Percentiles rank a stretch among this genome's conserved stretches.
These are phyloP conservation scores for Ceramica pisi DNA, from an alignment of 2,888 invertebrate genomes.

Conservation along the genomic window DNA sequence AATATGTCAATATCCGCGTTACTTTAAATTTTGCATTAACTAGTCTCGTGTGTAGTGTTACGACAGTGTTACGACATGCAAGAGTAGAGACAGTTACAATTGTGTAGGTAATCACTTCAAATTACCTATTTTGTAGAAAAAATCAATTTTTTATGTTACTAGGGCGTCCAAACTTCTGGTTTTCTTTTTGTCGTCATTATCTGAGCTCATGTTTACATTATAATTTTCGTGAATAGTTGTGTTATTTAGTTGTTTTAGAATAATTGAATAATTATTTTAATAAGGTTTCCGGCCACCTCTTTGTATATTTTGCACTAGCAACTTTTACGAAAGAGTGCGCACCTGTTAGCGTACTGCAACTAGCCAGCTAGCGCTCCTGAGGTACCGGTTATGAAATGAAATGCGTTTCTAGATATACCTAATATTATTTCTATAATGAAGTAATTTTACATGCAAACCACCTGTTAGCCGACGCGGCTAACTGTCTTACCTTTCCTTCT, in stretches of 20 bases:
- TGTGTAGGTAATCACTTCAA: conserved; percentile 29
- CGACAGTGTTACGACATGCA: conserved; percentile 26
- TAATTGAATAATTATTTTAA: conserved; percentile 10
- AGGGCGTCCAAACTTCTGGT: conserved; percentile 22
- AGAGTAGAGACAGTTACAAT: conserved; percentile 23
- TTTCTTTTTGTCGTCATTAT: conserved; percentile 32
- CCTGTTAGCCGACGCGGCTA: neutral
- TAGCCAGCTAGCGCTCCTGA: neutral
- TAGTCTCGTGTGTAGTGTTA: conserved; percentile 10
- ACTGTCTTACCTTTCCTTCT: neutral
- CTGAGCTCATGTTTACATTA: conserved; percentile 2
- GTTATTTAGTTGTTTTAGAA: conserved; percentile 11
- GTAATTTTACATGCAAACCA: neutral
- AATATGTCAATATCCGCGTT: neutral
- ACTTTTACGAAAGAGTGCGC: neutral
- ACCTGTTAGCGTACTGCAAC: neutral
- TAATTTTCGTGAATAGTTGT: no score
- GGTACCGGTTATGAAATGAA: conserved; percentile 8
- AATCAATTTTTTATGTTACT: conserved; percentile 15
- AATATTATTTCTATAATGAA: neutral
- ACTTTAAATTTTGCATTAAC: conserved; percentile 7
- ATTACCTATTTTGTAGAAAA: conserved; percentile 46
- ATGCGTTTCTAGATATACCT: neutral
- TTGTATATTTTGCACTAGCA: neutral
- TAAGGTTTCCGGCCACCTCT: neutral